phyloP scores from a whole-genome alignment of 2,888 invertebrate genomes.

The Conus canariensis region DNA sequence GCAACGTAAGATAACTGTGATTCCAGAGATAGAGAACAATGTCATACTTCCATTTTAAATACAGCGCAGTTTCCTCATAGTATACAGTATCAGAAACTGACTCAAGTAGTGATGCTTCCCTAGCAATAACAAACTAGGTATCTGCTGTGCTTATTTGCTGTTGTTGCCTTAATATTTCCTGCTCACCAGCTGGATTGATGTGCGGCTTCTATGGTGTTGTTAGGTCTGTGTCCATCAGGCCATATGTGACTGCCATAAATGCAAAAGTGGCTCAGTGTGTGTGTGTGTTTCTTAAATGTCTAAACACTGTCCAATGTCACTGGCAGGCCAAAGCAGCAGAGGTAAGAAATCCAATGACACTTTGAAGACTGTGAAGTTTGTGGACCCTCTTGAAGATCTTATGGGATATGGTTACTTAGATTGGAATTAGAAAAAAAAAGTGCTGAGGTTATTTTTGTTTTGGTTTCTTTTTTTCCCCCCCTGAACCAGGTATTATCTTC shows the following conservation, averaged over 20 bases:
- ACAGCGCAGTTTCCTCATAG: too few species aligned
- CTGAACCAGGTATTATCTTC: too few species aligned
- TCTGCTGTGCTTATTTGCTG: neutral
- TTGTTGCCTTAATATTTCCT: neutral
- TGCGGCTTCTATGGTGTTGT: neutral
- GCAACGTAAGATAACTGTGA: too few species aligned
- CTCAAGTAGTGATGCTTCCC: neutral
- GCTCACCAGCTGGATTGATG: neutral
- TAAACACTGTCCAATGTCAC: neutral
- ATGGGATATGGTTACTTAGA: neutral
- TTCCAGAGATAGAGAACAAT: too few species aligned
- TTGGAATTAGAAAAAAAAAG: neutral
- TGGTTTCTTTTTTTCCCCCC: too few species aligned
- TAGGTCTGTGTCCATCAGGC: neutral
- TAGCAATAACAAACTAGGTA: neutral
- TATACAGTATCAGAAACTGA: too few species aligned
- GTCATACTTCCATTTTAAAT: too few species aligned
- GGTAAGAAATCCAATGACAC: slow-evolving; percentile 3
- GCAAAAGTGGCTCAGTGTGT: neutral
- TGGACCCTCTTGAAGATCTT: neutral
- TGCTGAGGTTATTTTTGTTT: too few species aligned
- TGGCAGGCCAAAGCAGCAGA: slow-evolving; percentile 28
- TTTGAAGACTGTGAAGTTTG: neutral
- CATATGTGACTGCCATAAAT: neutral
- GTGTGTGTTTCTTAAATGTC: neutral